Evolutionary conservation across 2,113 vertebrate genomes (phyloP), one percentile per base, ranked within the genome.

Genomic region (Burhinus oedicnemus): DNA sequence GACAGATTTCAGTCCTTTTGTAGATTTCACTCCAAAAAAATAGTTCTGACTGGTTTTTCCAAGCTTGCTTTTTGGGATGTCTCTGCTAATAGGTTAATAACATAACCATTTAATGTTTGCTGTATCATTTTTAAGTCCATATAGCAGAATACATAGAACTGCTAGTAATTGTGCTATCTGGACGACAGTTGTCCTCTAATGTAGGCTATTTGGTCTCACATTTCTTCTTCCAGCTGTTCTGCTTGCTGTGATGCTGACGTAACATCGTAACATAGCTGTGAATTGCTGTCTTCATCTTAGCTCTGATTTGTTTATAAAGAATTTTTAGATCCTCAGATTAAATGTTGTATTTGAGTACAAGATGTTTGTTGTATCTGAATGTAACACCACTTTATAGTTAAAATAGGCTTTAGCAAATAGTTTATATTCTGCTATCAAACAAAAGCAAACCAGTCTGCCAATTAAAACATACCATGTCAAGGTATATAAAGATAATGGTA

Each of bases 171-270:
- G 19, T 62, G 23, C 0, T 87, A 29, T 49, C 34, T 91, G 52
- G 52, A 90, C 2, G 6, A 49, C 15, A 32, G 22, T 51, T 79
- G 32, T 32, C 32, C 1, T 71, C 29, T 30, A 40, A 21, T 2
- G 1, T 30, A 45, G 93, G 55, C 36, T 66, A 4, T 25, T 87
- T 87, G 62, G 65, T 55, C 36, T 83, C 65, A 13, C 1, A 5
- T 75, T 82, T 69, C 54, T 89, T 86, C 42, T 81, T 93, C 88
- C 76, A 84, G 94, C 83, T 95, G 38, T 91, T 90, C 23, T 74
- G 0, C 65, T 87, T 75, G 45, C 87, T 85, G 62, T 54, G 65
- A 11, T 47, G 45, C 27, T 93, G 77, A 42, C 83, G 32, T 44
- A 78, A 52, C 27, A 32, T 51, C 55, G 61, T 78, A 69, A 44